These are phyloP conservation scores for Melanerpes aurifrons DNA, from an alignment of 2,113 vertebrate genomes.

Conservation along the genomic window DNA sequence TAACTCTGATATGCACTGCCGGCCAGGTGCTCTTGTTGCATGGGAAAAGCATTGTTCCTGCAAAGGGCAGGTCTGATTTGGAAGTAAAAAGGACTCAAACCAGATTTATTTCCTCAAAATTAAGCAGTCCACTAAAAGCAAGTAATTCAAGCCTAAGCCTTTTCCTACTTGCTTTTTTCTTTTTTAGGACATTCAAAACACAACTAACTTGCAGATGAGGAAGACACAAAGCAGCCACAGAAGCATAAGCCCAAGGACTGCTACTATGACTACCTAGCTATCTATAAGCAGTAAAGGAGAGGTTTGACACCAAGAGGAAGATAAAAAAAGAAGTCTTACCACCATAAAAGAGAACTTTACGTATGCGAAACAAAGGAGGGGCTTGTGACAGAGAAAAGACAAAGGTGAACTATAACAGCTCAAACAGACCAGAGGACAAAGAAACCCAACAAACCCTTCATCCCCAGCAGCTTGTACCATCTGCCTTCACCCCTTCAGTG, in stretches of 20 bases:
- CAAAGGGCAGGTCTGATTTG: neutral
- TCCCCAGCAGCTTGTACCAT: neutral
- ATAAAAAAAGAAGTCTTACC: slow-evolving; percentile 80
- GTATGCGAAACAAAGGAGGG: slow-evolving; percentile 83
- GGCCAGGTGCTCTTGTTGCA: neutral
- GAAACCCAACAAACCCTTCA: neutral
- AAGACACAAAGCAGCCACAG: neutral
- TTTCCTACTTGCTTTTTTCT: neutral
- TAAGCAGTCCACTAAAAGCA: neutral
- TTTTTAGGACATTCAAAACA: neutral
- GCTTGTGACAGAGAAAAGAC: slow-evolving; percentile 79
- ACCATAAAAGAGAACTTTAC: slow-evolving; percentile 83
- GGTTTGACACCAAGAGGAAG: neutral
- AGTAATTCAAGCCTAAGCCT: neutral
- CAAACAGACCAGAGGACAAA: neutral
- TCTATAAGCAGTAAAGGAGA: neutral
- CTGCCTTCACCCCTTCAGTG: neutral
- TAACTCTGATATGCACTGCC: neutral
- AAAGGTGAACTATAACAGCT: slow-evolving; percentile 13
- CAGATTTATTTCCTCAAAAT: neutral
- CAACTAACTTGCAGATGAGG: neutral
- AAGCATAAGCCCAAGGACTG: neutral
- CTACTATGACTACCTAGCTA: neutral
- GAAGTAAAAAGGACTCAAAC: neutral
- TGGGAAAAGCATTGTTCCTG: neutral